Percentiles rank a stretch among this genome's conserved stretches.
These are phyloP conservation scores for Centropus unirufus DNA, from an alignment of 2,113 vertebrate species.

Conservation along the genomic window DNA sequence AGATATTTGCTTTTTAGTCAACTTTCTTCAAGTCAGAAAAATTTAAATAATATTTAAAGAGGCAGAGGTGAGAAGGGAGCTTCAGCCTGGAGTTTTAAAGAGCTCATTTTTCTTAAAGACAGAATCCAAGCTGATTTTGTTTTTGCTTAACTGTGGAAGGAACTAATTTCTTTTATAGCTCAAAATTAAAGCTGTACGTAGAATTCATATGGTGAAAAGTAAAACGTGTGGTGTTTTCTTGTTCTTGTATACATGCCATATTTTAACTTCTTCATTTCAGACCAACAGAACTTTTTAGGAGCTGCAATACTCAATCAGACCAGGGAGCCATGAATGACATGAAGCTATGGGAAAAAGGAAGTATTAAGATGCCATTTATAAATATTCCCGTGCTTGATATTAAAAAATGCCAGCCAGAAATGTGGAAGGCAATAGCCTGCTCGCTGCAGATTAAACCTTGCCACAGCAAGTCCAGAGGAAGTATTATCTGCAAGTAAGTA, in stretches of 20 bases:
- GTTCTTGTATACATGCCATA: not conserved
- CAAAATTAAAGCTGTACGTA: not conserved
- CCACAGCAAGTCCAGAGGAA: slow-evolving; percentile 94
- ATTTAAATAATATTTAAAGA: not conserved
- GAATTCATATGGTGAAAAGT: not conserved
- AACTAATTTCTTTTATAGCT: not conserved
- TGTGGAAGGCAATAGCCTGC: slow-evolving; percentile 98
- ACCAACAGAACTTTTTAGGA: slow-evolving; percentile 96
- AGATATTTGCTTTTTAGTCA: not conserved
- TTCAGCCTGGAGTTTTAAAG: not conserved
- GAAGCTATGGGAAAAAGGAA: slow-evolving; percentile 97
- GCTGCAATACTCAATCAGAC: slow-evolving; percentile 96
- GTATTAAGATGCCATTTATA: slow-evolving; percentile 98
- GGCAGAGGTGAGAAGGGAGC: not conserved
- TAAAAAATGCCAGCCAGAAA: slow-evolving; percentile 92
- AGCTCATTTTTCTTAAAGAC: not conserved
- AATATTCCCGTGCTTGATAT: slow-evolving; percentile 97
- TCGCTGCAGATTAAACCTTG: slow-evolving; percentile 97
- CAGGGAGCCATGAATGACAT: slow-evolving; percentile 98
- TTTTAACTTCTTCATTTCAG: slow-evolving; percentile 71
- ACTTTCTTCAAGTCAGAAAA: not conserved
- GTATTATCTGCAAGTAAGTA: slow-evolving; percentile 96
- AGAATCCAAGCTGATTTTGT: not conserved
- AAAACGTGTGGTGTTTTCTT: not conserved
- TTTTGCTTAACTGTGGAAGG: not conserved